Evolutionary conservation across 2,888 invertebrate species (phyloP), one percentile per base, ranked within the genome.

Genomic region (Tetanocera ferruginea): DNA sequence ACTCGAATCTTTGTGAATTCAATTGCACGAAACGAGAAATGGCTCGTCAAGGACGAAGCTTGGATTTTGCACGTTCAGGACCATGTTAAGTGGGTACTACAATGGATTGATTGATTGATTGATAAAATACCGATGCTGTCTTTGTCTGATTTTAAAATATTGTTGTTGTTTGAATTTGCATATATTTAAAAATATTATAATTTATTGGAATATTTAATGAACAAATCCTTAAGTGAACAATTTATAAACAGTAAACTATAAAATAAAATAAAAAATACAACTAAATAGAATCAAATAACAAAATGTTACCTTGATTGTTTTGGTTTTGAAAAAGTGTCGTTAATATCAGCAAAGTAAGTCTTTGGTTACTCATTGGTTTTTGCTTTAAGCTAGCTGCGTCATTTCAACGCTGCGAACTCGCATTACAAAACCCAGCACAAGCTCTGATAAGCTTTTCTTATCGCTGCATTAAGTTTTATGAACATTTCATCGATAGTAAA

Each of bases 1-100:
- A 89, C 74, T 31, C 83, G 5, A 88, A 88, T 80, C 84, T 83
- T 19, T 88, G 88, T 55, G 62, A 83, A 25, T 86, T 84, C 60
- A 81, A 88, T 2, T 88, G 88, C 77, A 79, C 77, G 1, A 80
- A 78, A 8, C 83, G 83, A 2, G 80, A 84, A 0, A 5, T 80
- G 3, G 83, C 81, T 43, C 83, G 86, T 6, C 25, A 76, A 3
- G 88, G 88, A 72, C 87, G 87, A 72, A 87, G 83, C 64, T 62
- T 88, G 77, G 74, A 0, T 86, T 4, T 67, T 85, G 5, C n/a
- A n/a, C 85, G 85, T 76, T 31, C 66, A 4, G 88, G 89, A 31
- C 51, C 52, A 3, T 88, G 89, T 60, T 87, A 79, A 78, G 11
- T 55, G 14, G 28, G 71, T 55, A n/a, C 52, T 17, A 52, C 17